These are phyloP conservation scores for Zelostemma sp. DNA, from an alignment of 1,140 invertebrate species.

Conservation along the genomic window DNA sequence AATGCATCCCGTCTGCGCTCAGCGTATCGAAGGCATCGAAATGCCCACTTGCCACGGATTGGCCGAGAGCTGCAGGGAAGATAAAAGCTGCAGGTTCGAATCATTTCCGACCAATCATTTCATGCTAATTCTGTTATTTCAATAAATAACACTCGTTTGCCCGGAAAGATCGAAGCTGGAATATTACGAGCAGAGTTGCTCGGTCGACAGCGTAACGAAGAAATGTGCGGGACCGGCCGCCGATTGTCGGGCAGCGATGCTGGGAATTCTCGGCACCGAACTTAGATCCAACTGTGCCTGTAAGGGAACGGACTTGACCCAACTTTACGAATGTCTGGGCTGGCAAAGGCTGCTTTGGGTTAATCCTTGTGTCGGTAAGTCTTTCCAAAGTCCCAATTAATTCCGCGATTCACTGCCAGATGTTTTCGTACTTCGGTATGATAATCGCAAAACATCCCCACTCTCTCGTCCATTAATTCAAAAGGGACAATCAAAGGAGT, in stretches of 20 bases:
- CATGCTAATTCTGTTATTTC: too few relatives aligned
- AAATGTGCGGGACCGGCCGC: slow-evolving; percentile 87
- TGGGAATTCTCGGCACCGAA: slow-evolving; percentile 88
- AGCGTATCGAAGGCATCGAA: slow-evolving; percentile 78
- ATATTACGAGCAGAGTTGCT: slow-evolving; percentile 90
- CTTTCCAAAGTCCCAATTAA: neutral
- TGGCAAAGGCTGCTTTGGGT: slow-evolving; percentile 93
- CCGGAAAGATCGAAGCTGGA: slow-evolving; percentile 80
- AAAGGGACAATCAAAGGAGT: too few relatives aligned
- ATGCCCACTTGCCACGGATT: slow-evolving; percentile 85
- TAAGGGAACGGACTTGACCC: slow-evolving; percentile 83
- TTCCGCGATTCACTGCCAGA: too few relatives aligned
- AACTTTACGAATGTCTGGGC: slow-evolving; percentile 87
- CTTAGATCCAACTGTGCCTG: slow-evolving; percentile 87
- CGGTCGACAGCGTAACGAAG: slow-evolving; percentile 88
- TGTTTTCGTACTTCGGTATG: too few relatives aligned
- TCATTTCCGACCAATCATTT: neutral
- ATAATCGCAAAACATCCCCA: too few relatives aligned
- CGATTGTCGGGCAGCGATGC: slow-evolving; percentile 84
- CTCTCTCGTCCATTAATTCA: too few relatives aligned
- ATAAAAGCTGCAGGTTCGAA: slow-evolving; percentile 78
- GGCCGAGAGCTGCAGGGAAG: slow-evolving; percentile 82
- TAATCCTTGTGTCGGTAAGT: slow-evolving; percentile 91
- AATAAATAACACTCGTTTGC: slow-evolving; percentile 3
- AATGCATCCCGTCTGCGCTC: slow-evolving; percentile 90